phyloP scores from a whole-genome alignment of 2,797 vertebrate species.

The Carcharodon carcharias region DNA sequence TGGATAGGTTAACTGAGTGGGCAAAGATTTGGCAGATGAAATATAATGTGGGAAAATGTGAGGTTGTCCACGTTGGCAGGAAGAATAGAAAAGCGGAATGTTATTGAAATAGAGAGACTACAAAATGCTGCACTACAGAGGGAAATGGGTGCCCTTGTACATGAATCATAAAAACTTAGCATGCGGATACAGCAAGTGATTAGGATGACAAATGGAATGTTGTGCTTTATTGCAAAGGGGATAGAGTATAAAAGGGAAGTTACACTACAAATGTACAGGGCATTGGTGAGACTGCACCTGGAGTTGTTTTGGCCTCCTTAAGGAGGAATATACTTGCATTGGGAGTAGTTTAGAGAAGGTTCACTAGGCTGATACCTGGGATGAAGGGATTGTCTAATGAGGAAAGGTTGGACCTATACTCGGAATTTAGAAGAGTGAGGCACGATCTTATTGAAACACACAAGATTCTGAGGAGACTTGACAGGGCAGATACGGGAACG shows the following conservation, averaged over 20 bases:
- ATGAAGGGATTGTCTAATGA: neutral
- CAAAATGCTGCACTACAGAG: neutral
- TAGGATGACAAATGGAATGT: neutral
- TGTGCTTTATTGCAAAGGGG: neutral
- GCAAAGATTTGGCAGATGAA: neutral
- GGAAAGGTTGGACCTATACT: neutral
- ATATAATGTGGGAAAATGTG: neutral
- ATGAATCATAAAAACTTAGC: neutral
- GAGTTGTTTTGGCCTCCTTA: neutral
- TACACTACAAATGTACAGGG: neutral
- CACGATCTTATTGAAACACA: neutral
- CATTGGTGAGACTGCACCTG: neutral
- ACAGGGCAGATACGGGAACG: no score
- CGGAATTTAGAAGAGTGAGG: no score
- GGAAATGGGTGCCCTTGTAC: neutral
- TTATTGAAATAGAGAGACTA: neutral
- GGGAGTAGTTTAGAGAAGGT: neutral
- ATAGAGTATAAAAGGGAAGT: neutral
- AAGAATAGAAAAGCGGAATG: neutral
- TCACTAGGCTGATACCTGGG: neutral
- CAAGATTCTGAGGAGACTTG: no score
- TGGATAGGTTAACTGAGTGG: neutral
- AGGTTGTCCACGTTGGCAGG: neutral
- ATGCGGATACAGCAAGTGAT: neutral
- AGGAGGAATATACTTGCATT: neutral